These are phyloP conservation scores for Homalodisca vitripennis DNA, from an alignment of 1,140 invertebrate species.

Conservation along the genomic window DNA sequence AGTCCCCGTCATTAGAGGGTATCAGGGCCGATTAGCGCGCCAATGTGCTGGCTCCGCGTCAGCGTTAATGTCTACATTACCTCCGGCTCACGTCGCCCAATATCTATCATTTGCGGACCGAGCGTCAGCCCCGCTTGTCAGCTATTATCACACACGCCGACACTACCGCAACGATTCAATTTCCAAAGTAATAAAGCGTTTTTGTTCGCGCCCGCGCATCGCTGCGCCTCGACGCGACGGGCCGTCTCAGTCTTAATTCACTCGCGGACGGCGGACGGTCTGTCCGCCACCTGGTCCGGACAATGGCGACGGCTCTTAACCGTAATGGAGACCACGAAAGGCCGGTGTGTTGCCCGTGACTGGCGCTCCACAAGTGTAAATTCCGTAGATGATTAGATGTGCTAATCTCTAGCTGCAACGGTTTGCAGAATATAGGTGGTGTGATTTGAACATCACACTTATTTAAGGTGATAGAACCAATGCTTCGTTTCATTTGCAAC, in stretches of 20 bases:
- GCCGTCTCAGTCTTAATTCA: neutral
- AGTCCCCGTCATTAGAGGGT: neutral
- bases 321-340: neutral
- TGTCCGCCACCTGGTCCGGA: neutral
- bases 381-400: no score
- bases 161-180: neutral
- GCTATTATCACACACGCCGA: neutral
- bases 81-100: neutral
- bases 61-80: slow-evolving; percentile 7
- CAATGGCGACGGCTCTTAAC: neutral
- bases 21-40: neutral
- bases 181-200: slow-evolving; percentile 18
- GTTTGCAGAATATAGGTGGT: no score
- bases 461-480: no score
- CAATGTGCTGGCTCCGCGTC: no score
- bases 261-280: no score
- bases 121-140: no score
- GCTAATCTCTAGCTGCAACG: no score
- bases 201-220: slow-evolving; percentile 3
- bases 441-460: no score
- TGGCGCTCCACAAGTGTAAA: no score
- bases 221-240: neutral
- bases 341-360: no score
- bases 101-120: slow-evolving; percentile 9
- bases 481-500: no score